Evolutionary conservation across 2,113 vertebrate species (phyloP).

Genomic region (Cepphus grylle): DNA sequence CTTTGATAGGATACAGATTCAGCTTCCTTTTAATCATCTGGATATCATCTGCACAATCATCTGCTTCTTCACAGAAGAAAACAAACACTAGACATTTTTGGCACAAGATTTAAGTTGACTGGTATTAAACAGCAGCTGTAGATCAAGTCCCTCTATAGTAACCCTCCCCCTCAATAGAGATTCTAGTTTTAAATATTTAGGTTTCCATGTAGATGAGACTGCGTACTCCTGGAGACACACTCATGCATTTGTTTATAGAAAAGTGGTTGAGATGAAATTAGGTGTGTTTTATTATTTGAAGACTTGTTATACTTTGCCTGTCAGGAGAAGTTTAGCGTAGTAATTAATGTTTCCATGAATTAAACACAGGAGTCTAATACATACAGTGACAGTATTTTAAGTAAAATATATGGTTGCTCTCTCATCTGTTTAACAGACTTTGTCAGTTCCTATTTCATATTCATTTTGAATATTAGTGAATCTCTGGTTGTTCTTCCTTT

Average conservation of each 20-base stretch:
- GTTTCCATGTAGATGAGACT: not conserved
- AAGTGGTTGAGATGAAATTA: constrained; percentile 25
- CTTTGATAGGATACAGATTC: constrained; percentile 25
- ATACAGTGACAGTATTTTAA: not conserved
- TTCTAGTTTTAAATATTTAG: constrained; percentile 62
- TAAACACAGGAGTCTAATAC: constrained; percentile 5
- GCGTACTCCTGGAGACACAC: not conserved
- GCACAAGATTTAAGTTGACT: constrained; percentile 15
- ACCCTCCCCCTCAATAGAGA: not conserved
- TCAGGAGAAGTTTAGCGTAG: not conserved
- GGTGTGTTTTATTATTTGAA: constrained; percentile 36
- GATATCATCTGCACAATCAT: constrained; percentile 47
- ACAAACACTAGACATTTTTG: constrained; percentile 38
- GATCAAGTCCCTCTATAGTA: constrained; percentile 15
- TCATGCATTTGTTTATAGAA: constrained; percentile 16
- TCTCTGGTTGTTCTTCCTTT: not conserved
- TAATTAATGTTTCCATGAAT: constrained; percentile 24
- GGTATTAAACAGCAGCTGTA: constrained; percentile 37
- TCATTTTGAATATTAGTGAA: not conserved
- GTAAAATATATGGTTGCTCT: not conserved
- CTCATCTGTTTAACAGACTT: constrained; percentile 30
- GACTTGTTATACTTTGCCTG: constrained; percentile 15
- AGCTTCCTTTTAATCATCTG: constrained; percentile 46
- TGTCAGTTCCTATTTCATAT: not conserved
- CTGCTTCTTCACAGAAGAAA: constrained; percentile 44